Conservation (phyloP, 2,888 invertebrate species). For the Abscondita cerata region DNA sequence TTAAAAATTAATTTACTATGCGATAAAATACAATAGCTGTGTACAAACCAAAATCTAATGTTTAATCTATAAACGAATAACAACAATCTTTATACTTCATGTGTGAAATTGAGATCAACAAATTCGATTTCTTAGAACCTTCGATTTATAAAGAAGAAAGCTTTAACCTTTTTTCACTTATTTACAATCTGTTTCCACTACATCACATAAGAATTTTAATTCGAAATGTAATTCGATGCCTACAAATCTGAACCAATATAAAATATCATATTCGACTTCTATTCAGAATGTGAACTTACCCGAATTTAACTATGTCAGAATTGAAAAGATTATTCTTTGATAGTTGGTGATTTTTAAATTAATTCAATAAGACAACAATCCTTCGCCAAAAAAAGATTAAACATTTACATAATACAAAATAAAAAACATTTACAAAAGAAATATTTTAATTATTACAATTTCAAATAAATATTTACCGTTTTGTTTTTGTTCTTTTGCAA, state of each 20-base stretch:
- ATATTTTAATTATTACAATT: too few species aligned
- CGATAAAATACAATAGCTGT: too few species aligned
- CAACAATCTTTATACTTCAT: constrained; percentile 44
- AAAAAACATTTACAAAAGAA: too few species aligned
- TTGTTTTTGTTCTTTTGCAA: too few species aligned
- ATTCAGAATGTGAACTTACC: constrained; percentile 48
- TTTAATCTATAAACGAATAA: constrained; percentile 40
- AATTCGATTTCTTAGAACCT: background rate
- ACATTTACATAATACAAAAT: too few species aligned
- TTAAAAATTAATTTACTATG: background rate
- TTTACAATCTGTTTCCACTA: constrained; percentile 57
- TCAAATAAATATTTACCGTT: too few species aligned
- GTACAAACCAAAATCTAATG: too few species aligned
- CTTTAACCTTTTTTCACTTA: constrained; percentile 54
- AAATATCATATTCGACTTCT: constrained; percentile 47
- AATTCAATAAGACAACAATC: constrained; percentile 2
- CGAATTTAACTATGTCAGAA: constrained; percentile 16
- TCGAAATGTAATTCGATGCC: constrained; percentile 55
- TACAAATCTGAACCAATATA: constrained; percentile 37
- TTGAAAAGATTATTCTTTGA: background rate
- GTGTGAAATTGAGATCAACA: background rate
- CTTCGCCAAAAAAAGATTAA: too few species aligned
- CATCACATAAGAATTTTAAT: constrained; percentile 58
- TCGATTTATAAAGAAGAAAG: constrained; percentile 47
- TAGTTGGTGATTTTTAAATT: background rate